Evolutionary conservation across 2,888 invertebrate species (phyloP).

Genomic region (Sycophila texana): DNA sequence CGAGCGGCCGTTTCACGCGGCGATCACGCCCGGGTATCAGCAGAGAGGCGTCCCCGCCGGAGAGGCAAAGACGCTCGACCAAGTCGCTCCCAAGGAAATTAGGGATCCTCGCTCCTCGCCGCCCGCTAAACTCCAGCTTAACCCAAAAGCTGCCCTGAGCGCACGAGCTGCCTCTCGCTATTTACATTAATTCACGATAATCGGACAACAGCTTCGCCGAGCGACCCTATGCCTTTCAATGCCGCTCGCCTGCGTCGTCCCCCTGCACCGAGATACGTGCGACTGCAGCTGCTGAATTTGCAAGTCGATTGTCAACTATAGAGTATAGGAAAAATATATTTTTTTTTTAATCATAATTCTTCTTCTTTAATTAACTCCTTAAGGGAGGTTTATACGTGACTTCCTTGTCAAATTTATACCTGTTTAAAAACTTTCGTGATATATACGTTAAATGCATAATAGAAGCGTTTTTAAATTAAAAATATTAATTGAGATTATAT

Average conservation of each 20-base stretch:
- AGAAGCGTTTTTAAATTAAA: too few relatives aligned
- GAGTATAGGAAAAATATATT: too few relatives aligned
- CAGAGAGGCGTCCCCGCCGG: neutral
- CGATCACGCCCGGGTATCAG: neutral
- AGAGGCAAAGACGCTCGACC: conserved; percentile 1
- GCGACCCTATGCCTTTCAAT: conserved; percentile 25
- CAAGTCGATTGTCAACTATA: too few relatives aligned
- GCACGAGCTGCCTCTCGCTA: conserved; percentile 56
- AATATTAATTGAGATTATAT: too few relatives aligned
- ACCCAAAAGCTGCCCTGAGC: conserved; percentile 54
- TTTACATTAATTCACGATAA: conserved; percentile 69
- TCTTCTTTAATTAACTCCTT: too few relatives aligned
- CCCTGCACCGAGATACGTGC: neutral
- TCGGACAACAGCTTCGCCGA: conserved; percentile 62
- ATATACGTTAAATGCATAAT: too few relatives aligned
- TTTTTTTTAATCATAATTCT: too few relatives aligned
- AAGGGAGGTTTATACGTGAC: too few relatives aligned
- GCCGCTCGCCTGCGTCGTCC: neutral
- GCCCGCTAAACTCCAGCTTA: conserved; percentile 61
- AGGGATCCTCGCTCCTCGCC: conserved; percentile 25
- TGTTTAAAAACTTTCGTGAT: too few relatives aligned
- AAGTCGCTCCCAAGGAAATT: conserved; percentile 33
- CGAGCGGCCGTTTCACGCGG: conserved; percentile 29
- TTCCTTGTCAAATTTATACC: too few relatives aligned
- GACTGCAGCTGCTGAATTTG: neutral